A percentile compares a stretch with the other conserved stretches of the same genome.
Evolutionary conservation across 2,797 vertebrate genomes (phyloP).

Genomic region (Enteromius afrohamiltoni): DNA sequence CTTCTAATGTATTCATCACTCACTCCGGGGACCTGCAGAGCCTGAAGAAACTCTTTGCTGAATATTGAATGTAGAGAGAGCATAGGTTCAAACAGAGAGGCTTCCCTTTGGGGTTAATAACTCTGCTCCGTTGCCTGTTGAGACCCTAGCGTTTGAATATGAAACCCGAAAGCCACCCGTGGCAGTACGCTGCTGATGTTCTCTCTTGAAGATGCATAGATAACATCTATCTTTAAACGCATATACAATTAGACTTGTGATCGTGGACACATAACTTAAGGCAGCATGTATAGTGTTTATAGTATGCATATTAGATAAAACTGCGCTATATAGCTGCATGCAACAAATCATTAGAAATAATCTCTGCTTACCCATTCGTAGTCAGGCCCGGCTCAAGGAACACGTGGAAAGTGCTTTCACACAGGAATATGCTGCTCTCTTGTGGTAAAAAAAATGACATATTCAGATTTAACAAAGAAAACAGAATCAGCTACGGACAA

Average conservation of each 20-base stretch:
- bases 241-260: not conserved
- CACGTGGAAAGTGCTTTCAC: not conserved
- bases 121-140: conserved; percentile 19
- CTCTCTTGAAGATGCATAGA: conserved; percentile 14
- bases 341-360: not conserved
- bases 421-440: conserved; percentile 52
- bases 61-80: conserved; percentile 32
- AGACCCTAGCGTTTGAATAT: conserved; percentile 3
- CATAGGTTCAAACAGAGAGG: conserved; percentile 18
- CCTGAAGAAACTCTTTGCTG: conserved; percentile 23
- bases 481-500: not conserved
- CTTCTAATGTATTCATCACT: conserved; percentile 23
- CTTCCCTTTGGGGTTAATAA: conserved; percentile 8
- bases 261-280: not conserved
- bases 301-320: not conserved
- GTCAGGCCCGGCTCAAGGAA: not conserved
- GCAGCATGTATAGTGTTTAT: not conserved
- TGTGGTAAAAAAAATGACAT: conserved; percentile 14
- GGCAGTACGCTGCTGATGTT: not conserved
- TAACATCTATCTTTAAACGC: not conserved
- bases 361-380: not conserved
- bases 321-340: not conserved
- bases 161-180: not conserved
- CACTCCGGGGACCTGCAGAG: not conserved
- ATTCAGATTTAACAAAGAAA: not conserved